Conservation (phyloP, 2,888 invertebrate species). For the Vanessa cardui region DNA sequence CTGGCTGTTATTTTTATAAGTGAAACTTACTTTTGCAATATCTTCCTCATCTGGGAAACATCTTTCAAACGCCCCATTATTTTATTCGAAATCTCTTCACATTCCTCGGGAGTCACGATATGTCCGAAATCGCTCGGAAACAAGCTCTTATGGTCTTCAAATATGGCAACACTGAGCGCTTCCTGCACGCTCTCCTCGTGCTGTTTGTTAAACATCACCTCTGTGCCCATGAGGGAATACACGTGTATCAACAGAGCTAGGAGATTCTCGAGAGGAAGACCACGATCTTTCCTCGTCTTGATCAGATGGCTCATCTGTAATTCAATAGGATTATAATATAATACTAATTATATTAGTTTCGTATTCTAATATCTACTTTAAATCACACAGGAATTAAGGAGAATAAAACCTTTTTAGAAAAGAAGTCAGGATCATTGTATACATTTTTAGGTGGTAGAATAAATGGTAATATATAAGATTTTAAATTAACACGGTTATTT, state of each 20-base stretch:
- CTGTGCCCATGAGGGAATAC: slow-evolving; percentile 84
- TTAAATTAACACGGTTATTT: no score
- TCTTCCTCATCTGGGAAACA: slow-evolving; percentile 66
- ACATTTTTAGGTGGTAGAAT: no score
- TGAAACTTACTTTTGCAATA: slow-evolving; percentile 62
- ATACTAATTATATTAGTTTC: no score
- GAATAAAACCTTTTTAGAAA: no score
- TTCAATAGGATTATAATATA: not conserved
- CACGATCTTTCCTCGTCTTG: slow-evolving; percentile 77
- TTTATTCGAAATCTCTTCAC: slow-evolving; percentile 55
- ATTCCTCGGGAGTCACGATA: slow-evolving; percentile 59
- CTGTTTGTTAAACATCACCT: slow-evolving; percentile 76
- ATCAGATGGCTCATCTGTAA: slow-evolving; percentile 82
- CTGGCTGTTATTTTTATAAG: not conserved
- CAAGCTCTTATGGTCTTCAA: slow-evolving; percentile 77
- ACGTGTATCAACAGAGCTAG: slow-evolving; percentile 83
- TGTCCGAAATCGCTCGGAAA: slow-evolving; percentile 46
- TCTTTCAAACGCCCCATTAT: slow-evolving; percentile 64
- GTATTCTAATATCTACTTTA: no score
- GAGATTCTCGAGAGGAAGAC: slow-evolving; percentile 81
- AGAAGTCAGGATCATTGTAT: no score
- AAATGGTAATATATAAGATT: no score
- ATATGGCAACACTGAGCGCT: slow-evolving; percentile 80
- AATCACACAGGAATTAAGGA: no score
- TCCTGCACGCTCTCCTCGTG: slow-evolving; percentile 78